phyloP scores from a whole-genome alignment of 2,113 vertebrate species.

The Hepsetus odoe region DNA sequence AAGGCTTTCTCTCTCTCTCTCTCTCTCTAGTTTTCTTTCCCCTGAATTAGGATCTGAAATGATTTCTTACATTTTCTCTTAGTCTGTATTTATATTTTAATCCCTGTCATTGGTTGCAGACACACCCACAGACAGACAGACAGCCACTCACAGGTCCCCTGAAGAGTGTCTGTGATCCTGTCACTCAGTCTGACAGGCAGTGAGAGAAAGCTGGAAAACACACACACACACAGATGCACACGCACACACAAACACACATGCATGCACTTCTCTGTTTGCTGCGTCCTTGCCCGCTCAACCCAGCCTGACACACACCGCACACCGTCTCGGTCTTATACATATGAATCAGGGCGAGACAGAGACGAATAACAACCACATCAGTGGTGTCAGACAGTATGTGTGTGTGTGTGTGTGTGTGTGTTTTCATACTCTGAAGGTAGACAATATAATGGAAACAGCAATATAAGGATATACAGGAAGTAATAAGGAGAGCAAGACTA shows the following conservation, averaged over 20 bases:
- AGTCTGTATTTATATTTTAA: constrained; percentile 66
- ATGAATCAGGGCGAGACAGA: constrained; percentile 69
- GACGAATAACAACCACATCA: constrained; percentile 67
- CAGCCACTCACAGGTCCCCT: constrained; percentile 35
- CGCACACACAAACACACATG: constrained; percentile 24
- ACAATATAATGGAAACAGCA: constrained; percentile 9
- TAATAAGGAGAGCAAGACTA: not conserved
- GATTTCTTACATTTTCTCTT: constrained; percentile 58
- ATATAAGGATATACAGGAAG: not conserved
- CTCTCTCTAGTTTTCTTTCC: constrained; percentile 11
- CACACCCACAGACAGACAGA: constrained; percentile 32
- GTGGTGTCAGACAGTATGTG: constrained; percentile 5
- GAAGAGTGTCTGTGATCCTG: constrained; percentile 55
- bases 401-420: constrained; percentile 33
- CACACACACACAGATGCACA: not conserved
- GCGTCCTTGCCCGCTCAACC: constrained; percentile 74
- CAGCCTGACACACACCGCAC: constrained; percentile 72
- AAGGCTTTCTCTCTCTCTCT: constrained; percentile 14
- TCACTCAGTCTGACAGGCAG: constrained; percentile 71
- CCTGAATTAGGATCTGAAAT: constrained; percentile 45
- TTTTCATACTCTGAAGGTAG: not conserved
- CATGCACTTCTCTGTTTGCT: constrained; percentile 16
- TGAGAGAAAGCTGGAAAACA: constrained; percentile 6
- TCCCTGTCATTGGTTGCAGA: constrained; percentile 59
- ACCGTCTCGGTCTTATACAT: constrained; percentile 71